phyloP scores from a whole-genome alignment of 2,888 invertebrate species.

The Lucinisca nassula region DNA sequence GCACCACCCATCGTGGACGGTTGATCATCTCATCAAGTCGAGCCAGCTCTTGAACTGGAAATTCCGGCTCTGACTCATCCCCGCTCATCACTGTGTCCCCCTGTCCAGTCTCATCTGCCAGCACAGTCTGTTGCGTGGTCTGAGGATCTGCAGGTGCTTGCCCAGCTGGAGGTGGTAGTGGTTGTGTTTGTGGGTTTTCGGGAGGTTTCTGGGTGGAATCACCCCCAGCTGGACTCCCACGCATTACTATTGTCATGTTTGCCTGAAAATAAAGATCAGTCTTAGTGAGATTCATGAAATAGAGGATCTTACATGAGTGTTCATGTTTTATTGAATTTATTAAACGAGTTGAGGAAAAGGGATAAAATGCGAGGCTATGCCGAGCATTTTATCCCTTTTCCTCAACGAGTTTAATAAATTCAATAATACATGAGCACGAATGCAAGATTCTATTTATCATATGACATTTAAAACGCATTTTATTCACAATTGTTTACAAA shows the following conservation, averaged over 20 bases:
- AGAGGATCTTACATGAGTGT: too few relatives aligned
- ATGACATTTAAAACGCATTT: too few relatives aligned
- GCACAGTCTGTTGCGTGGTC: constrained; percentile 17
- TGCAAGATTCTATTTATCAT: too few relatives aligned
- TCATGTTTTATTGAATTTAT: too few relatives aligned
- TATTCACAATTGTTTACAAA: too few relatives aligned
- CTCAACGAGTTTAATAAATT: neutral
- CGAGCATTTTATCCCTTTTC: neutral
- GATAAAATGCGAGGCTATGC: neutral
- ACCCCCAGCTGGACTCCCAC: constrained; percentile 86
- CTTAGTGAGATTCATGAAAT: neutral
- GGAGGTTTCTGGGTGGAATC: constrained; percentile 78
- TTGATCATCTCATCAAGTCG: constrained; percentile 98
- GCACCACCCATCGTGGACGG: constrained; percentile 98
- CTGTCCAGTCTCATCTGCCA: constrained; percentile 77
- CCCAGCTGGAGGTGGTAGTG: constrained; percentile 32
- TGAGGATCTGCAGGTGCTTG: constrained; percentile 5
- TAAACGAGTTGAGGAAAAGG: too few relatives aligned
- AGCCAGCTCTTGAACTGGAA: constrained; percentile 95
- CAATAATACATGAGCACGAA: neutral
- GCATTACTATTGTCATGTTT: constrained; percentile 87
- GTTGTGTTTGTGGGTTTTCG: constrained; percentile 44
- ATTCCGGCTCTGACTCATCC: constrained; percentile 89
- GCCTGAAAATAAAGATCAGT: neutral
- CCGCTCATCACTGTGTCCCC: constrained; percentile 71